These are phyloP conservation scores for Erynnis tages DNA, from an alignment of 2,888 invertebrate genomes.

Conservation along the genomic window DNA sequence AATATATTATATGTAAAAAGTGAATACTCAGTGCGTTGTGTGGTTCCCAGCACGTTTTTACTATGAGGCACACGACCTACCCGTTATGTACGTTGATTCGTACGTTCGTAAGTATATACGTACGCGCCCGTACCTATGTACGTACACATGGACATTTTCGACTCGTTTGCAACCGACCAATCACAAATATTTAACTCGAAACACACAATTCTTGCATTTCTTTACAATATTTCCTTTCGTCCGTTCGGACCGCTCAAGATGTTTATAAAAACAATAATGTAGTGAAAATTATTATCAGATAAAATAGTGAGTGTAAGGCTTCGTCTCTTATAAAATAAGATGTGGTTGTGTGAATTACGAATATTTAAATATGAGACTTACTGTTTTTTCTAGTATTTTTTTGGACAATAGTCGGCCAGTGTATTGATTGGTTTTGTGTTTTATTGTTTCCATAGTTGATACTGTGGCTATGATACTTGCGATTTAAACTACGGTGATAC, in stretches of 20 bases:
- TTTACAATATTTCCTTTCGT: slow-evolving; percentile 3
- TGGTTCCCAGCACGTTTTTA: slow-evolving; percentile 31
- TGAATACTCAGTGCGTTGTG: slow-evolving; percentile 74
- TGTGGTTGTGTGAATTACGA: slow-evolving; percentile 63
- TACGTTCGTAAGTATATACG: slow-evolving; percentile 1
- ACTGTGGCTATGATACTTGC: slow-evolving; percentile 8
- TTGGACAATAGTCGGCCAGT: slow-evolving; percentile 27
- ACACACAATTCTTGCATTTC: slow-evolving; percentile 21
- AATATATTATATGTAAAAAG: slow-evolving; percentile 39
- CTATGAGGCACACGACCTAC: background rate
- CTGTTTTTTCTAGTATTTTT: slow-evolving; percentile 53
- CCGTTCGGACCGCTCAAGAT: slow-evolving; percentile 33
- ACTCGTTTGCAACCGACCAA: slow-evolving; percentile 25
- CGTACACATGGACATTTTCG: background rate
- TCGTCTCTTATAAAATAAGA: slow-evolving; percentile 66
- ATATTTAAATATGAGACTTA: slow-evolving; percentile 42
- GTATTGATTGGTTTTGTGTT: too few relatives aligned
- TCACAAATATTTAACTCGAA: background rate
- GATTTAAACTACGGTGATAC: background rate
- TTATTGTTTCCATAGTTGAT: background rate
- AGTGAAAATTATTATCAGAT: slow-evolving; percentile 34
- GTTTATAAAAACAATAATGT: slow-evolving; percentile 30
- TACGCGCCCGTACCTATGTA: background rate
- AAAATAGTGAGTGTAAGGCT: slow-evolving; percentile 44
- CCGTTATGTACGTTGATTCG: too few relatives aligned